Base-by-base conservation (phyloP, 2,113 vertebrate genomes). In the Caranx melampygus region DNA sequence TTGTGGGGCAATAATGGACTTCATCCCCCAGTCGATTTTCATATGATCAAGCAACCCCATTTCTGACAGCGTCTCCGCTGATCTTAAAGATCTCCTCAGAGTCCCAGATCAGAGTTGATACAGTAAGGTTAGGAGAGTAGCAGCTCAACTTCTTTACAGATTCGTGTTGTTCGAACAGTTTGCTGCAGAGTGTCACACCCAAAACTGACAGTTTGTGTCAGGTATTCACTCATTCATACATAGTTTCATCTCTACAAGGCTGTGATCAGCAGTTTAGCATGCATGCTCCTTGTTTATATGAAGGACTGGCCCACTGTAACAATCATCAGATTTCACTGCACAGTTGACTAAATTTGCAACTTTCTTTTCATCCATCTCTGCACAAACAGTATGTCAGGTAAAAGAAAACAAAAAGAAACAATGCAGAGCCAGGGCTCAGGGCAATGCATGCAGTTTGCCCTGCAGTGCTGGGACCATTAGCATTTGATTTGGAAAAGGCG, bases 361-460 rank as follows among this genome's bases (percentile, higher is more conserved):
- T 80, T 90, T 69, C 6, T 89, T 45, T 73, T 74, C 70, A 33
- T 60, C 59, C 61, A 21, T 83, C 67, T 81, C 77, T 86, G 79
- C 85, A 88, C 85, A 81, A 79, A 77, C 74, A 85, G 69, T 85
- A 80, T 84, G 79, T 86, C 84, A 86, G 85, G 79, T 83, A 61
- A 86, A 65, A 65, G 57, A 59, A 77, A 73, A 65, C 57, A 73
- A 74, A 67, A 81, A 69, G 31, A 78, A 73, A 68, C 51, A 66
- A 83, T 73, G 68, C 77, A 84, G 83, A 89, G 81, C 81, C 75
- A 72, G 81, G 75, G 71, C 80, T 84, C 55, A 54, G 87, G 89
- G 90, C 90, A 88, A 83, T 81, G 92, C 92, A 94, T 94, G 93
- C 83, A 84, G 83, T 91, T 88, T 91, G 89, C 88, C 91, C 81